These are phyloP conservation scores for Drosophila siamana DNA, from an alignment of 2,888 invertebrate species.

Conservation along the genomic window DNA sequence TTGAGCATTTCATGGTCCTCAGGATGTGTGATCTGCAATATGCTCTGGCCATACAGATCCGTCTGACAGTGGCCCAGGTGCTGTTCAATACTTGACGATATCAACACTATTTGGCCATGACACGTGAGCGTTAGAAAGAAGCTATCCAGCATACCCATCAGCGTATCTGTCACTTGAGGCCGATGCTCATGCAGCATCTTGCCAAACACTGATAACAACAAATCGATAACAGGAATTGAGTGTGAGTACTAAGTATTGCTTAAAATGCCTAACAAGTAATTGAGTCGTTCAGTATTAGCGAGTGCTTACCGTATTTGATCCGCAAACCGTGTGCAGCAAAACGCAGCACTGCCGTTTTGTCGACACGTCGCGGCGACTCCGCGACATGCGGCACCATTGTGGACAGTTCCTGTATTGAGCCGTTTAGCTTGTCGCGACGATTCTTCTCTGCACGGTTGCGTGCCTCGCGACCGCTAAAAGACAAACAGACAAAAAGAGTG, in stretches of 20 bases:
- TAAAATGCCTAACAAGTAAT: too few species aligned
- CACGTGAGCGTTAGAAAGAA: conserved; percentile 93
- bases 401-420: conserved; percentile 93
- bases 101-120: conserved; percentile 93
- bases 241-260: not conserved
- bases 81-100: conserved; percentile 93
- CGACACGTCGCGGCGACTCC: conserved; percentile 92
- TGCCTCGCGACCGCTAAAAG: conserved; percentile 90
- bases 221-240: not conserved
- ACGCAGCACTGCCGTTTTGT: conserved; percentile 95
- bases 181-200: conserved; percentile 86
- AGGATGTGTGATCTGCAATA: conserved; percentile 93
- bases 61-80: conserved; percentile 94
- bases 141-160: conserved; percentile 90
- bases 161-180: conserved; percentile 87
- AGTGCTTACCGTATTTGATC: conserved; percentile 88
- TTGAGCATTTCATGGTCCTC: conserved; percentile 91
- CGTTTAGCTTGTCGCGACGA: conserved; percentile 94
- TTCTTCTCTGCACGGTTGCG: conserved; percentile 96
- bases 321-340: conserved; percentile 94
- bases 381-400: conserved; percentile 93
- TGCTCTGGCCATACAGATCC: conserved; percentile 92
- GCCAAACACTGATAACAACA: conserved; percentile 86
- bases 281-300: not conserved
- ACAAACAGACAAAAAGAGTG: conserved; percentile 1